Percentiles rank a stretch among this genome's conserved stretches.
Evolutionary conservation across 1,140 invertebrate genomes (phyloP).

Genomic region (Doryteuthis pealeii): DNA sequence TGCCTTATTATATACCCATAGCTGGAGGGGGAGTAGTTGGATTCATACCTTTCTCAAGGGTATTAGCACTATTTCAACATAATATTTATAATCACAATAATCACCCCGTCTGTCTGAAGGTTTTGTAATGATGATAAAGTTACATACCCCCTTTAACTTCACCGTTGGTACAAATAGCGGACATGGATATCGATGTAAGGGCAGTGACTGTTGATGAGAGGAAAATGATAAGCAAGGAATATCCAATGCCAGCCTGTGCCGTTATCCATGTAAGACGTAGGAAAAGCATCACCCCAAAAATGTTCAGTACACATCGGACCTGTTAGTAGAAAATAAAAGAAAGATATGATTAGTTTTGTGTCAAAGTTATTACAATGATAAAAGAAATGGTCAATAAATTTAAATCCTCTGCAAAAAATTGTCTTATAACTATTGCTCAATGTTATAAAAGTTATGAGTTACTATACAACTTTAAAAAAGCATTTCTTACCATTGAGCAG

Average conservation of each 20-base stretch:
- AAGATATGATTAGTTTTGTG: not conserved
- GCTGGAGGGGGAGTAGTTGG: too few relatives aligned
- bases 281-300: constrained; percentile 69
- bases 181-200: constrained; percentile 93
- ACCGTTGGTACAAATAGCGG: constrained; percentile 97
- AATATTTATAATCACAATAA: too few relatives aligned
- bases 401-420: not conserved
- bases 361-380: not conserved
- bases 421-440: too few relatives aligned
- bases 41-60: too few relatives aligned
- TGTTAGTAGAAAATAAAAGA: constrained; percentile 18
- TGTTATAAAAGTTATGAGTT: too few relatives aligned
- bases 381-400: not conserved
- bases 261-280: constrained; percentile 67
- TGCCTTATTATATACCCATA: too few relatives aligned
- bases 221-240: constrained; percentile 72
- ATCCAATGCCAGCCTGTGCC: constrained; percentile 71
- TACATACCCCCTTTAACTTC: constrained; percentile 98
- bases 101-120: too few relatives aligned
- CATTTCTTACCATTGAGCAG: too few relatives aligned
- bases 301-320: constrained; percentile 74
- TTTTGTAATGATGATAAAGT: too few relatives aligned
- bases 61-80: too few relatives aligned
- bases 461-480: too few relatives aligned
- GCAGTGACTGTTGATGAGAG: constrained; percentile 88